Conservation (phyloP, 1,140 invertebrate genomes). For the Drosophila nasuta region DNA sequence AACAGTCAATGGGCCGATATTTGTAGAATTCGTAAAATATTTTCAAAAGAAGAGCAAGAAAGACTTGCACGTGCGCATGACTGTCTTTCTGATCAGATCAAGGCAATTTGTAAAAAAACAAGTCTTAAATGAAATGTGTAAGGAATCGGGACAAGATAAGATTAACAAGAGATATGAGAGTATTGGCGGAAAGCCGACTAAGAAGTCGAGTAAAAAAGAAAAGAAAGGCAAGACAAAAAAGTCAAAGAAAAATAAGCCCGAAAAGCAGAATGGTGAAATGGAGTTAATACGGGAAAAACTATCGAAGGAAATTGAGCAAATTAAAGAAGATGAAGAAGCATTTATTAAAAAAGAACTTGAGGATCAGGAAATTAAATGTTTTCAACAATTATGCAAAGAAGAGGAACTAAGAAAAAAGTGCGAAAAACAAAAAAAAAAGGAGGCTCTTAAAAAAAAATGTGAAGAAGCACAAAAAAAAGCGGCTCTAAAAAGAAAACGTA, state of each 20-base stretch:
- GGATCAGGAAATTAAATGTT: slow-evolving; percentile 1
- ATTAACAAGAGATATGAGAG: background rate
- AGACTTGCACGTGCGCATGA: background rate
- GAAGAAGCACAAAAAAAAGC: background rate
- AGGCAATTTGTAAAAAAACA: slow-evolving; percentile 4
- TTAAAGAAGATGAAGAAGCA: background rate
- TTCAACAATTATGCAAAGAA: slow-evolving; percentile 7
- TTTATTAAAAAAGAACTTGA: slow-evolving; percentile 7
- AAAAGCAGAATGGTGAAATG: background rate
- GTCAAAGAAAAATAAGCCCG: background rate
- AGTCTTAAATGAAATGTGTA: slow-evolving; percentile 11
- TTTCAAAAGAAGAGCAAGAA: slow-evolving; percentile 9
- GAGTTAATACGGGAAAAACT: background rate
- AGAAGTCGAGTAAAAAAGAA: background rate
- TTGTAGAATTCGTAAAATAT: slow-evolving; percentile 6
- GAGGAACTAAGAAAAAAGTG: slow-evolving; percentile 1
- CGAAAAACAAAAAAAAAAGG: background rate
- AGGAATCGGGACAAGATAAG: background rate
- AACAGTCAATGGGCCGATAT: slow-evolving; percentile 19
- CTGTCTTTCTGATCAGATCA: background rate
- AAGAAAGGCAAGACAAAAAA: background rate
- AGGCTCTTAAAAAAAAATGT: background rate
- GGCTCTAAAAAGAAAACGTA: too few relatives aligned
- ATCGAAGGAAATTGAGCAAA: background rate
- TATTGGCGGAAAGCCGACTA: background rate